These are phyloP conservation scores for Samia ricini DNA, from an alignment of 1,140 invertebrate species.

Conservation along the genomic window DNA sequence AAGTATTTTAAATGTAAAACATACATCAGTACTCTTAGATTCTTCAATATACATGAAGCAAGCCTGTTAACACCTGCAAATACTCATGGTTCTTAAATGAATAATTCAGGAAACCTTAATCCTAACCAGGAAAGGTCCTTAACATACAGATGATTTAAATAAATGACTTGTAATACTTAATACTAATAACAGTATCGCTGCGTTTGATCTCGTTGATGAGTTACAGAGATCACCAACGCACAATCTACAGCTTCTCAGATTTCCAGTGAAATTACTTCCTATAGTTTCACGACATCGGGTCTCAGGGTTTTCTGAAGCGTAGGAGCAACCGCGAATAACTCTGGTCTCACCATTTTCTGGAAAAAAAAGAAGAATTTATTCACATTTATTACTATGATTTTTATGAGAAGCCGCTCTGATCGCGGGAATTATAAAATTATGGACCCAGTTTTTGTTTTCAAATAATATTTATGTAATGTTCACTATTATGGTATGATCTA, in stretches of 20 bases:
- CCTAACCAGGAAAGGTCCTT: background rate
- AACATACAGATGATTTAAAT: background rate
- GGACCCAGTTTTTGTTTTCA: no score
- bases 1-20: no score
- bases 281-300: slow-evolving; percentile 28
- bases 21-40: no score
- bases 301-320: slow-evolving; percentile 21
- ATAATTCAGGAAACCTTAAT: no score
- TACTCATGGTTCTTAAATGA: no score
- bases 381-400: background rate
- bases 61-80: no score
- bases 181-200: slow-evolving; percentile 15
- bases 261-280: slow-evolving; percentile 17
- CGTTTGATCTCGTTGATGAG: slow-evolving; percentile 21
- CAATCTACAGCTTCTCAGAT: slow-evolving; percentile 25
- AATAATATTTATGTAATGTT: no score
- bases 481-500: no score
- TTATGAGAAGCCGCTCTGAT: background rate
- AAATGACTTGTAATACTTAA: background rate
- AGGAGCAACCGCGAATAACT: slow-evolving; percentile 42
- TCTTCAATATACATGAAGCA: no score
- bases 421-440: no score
- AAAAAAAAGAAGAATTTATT: slow-evolving; percentile 33
- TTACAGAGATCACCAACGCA: slow-evolving; percentile 46
- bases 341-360: slow-evolving; percentile 37